Conservation (phyloP, 1,140 invertebrate species). For the Drosophila insularis region DNA sequence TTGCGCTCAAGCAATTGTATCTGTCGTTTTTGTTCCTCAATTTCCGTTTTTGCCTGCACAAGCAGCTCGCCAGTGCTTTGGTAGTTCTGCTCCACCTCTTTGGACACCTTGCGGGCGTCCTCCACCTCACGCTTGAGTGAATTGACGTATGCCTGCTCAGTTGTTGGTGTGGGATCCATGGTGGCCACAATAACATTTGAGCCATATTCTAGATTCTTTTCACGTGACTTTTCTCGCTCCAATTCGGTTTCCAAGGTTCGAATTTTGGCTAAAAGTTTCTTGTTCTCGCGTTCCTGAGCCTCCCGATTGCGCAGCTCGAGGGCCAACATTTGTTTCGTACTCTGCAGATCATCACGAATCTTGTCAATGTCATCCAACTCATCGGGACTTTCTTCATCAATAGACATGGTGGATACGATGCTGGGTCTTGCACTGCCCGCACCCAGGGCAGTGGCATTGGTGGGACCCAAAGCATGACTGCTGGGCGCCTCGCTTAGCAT, state of each 20-base stretch:
- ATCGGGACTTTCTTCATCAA: constrained; percentile 86
- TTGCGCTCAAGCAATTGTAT: constrained; percentile 89
- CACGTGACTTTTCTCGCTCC: constrained; percentile 86
- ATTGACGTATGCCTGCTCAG: constrained; percentile 85
- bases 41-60: constrained; percentile 88
- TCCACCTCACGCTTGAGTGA: constrained; percentile 89
- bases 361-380: constrained; percentile 95
- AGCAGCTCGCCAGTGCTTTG: constrained; percentile 88
- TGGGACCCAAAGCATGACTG: constrained; percentile 82
- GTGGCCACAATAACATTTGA: constrained; percentile 75
- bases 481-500: constrained; percentile 74
- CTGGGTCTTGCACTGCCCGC: constrained; percentile 83
- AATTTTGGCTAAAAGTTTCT: constrained; percentile 89
- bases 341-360: constrained; percentile 94
- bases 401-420: constrained; percentile 71
- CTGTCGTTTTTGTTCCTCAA: constrained; percentile 90
- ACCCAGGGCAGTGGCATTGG: constrained; percentile 47
- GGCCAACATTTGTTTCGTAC: constrained; percentile 94
- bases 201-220: constrained; percentile 86
- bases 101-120: constrained; percentile 89
- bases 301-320: constrained; percentile 93
- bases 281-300: constrained; percentile 92
- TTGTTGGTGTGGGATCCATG: constrained; percentile 76
- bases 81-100: constrained; percentile 91
- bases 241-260: constrained; percentile 90